These are phyloP conservation scores for Eulithis prunata DNA, from an alignment of 2,888 invertebrate genomes.

Conservation along the genomic window DNA sequence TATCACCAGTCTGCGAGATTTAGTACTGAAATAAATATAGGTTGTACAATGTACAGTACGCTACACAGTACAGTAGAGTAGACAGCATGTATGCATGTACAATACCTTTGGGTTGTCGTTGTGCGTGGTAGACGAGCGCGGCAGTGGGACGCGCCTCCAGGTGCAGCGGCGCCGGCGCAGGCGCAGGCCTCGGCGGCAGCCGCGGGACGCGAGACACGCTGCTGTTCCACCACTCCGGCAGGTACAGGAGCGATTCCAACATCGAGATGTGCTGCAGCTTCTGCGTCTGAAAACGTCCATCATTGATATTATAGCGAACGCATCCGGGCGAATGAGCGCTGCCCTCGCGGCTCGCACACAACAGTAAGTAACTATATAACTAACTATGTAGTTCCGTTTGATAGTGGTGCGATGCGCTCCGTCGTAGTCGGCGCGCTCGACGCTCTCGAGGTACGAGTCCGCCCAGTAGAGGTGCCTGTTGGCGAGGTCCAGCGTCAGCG, in stretches of 20 bases:
- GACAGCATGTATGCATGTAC: background rate
- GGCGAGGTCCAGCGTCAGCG: slow-evolving; percentile 89
- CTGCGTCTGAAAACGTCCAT: slow-evolving; percentile 75
- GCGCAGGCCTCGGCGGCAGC: slow-evolving; percentile 6
- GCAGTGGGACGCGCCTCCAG: slow-evolving; percentile 80
- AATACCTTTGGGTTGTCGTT: slow-evolving; percentile 87
- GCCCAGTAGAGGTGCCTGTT: slow-evolving; percentile 90
- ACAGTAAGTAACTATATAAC: no score
- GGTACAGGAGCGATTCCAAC: slow-evolving; percentile 89
- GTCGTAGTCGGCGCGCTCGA: slow-evolving; percentile 91
- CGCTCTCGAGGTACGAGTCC: slow-evolving; percentile 91
- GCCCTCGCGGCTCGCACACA: slow-evolving; percentile 36
- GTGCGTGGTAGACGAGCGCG: slow-evolving; percentile 90
- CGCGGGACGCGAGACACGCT: slow-evolving; percentile 75
- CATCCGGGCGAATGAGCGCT: background rate
- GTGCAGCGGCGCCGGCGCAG: slow-evolving; percentile 14
- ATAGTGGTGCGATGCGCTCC: slow-evolving; percentile 87
- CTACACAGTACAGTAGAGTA: no score
- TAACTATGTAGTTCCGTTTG: slow-evolving; percentile 78
- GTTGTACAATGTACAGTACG: no score
- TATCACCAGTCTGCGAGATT: no score
- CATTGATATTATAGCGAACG: no score
- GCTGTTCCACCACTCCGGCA: slow-evolving; percentile 88
- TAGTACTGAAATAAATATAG: no score
- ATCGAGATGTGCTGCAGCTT: slow-evolving; percentile 88